Base-by-base conservation (phyloP, 2,113 vertebrate genomes). In the Cisticola juncidis region DNA sequence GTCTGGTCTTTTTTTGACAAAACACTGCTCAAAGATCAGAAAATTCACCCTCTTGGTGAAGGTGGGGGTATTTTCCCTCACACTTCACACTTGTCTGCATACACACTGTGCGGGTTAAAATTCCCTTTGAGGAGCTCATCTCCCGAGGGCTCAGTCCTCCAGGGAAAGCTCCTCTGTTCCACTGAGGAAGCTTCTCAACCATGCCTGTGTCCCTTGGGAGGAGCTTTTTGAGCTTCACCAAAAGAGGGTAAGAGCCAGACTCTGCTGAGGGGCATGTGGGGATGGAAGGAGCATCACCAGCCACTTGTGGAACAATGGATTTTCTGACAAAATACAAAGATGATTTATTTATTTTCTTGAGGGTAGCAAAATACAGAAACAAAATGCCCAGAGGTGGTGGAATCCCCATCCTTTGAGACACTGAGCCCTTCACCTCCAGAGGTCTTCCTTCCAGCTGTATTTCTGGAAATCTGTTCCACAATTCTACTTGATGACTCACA, bases 331-430 rank as follows among this genome's bases (percentile, higher is more conserved):
- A n/a, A 29, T 25, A 68, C 7, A 11, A 77, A 53, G 29, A 69
- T 33, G 6, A 18, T 29, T 66, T 48, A 28, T 61, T 58, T 62
- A 21, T 69, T 70, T 69, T 33, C 44, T 42, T 20, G 21, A 74
- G 11, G 5, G 25, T 5, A 45, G 29, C 24, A 61, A 62, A 88
- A 81, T 3, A 66, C 6, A 81, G 60, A 42, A 70, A 64, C 2
- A 21, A 29, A 47, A 66, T 44, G 12, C 3, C 21, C 38, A 44
- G 31, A 74, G 11, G 6, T 2, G 69, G 64, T 26, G 6, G 18
- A 12, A 68, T 5, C 23, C 28, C 35, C 51, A 22, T 22, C n/a
- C 35, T 64, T 31, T 0, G 0, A 56, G 44, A 64, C 8, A 31
- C 19, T 3, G 3, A 38, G 38, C 40, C 45, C 7, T n/a, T 36